Evolutionary conservation across 2,888 invertebrate species (phyloP).

Genomic region (Sialis fuliginosa): DNA sequence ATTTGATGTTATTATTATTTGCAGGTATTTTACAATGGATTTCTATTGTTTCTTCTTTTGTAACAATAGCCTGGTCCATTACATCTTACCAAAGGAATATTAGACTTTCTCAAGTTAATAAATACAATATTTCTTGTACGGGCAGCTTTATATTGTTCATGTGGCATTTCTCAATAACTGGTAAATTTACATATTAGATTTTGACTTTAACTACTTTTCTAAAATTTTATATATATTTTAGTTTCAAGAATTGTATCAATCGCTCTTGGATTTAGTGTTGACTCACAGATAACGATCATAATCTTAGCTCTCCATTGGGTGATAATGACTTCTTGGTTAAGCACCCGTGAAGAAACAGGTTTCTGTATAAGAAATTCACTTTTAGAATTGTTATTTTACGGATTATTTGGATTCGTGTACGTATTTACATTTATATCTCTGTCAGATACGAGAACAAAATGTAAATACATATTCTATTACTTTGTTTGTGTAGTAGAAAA

Average conservation of each 20-base stretch:
- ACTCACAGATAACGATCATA: slow-evolving; percentile 43
- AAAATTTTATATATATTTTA: slow-evolving; percentile 20
- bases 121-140: slow-evolving; percentile 52
- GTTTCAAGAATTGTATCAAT: slow-evolving; percentile 69
- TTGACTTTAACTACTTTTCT: not conserved
- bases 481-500: slow-evolving; percentile 51
- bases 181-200: slow-evolving; percentile 25
- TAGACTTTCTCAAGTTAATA: slow-evolving; percentile 60
- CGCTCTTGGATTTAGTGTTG: slow-evolving; percentile 57
- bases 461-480: slow-evolving; percentile 50
- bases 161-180: slow-evolving; percentile 71
- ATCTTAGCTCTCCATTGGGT: slow-evolving; percentile 54
- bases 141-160: slow-evolving; percentile 60
- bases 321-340: slow-evolving; percentile 56
- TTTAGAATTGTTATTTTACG: slow-evolving; percentile 45
- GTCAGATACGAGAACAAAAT: slow-evolving; percentile 60
- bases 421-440: slow-evolving; percentile 74
- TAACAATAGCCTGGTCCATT: slow-evolving; percentile 84
- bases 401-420: slow-evolving; percentile 67
- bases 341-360: slow-evolving; percentile 36
- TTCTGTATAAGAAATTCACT: slow-evolving; percentile 46
- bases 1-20: no score
- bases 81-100: slow-evolving; percentile 72
- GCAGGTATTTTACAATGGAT: slow-evolving; percentile 19
- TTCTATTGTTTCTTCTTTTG: slow-evolving; percentile 60